These are phyloP conservation scores for Anguilla megastoma DNA, from an alignment of 2,797 vertebrate species.

Conservation along the genomic window DNA sequence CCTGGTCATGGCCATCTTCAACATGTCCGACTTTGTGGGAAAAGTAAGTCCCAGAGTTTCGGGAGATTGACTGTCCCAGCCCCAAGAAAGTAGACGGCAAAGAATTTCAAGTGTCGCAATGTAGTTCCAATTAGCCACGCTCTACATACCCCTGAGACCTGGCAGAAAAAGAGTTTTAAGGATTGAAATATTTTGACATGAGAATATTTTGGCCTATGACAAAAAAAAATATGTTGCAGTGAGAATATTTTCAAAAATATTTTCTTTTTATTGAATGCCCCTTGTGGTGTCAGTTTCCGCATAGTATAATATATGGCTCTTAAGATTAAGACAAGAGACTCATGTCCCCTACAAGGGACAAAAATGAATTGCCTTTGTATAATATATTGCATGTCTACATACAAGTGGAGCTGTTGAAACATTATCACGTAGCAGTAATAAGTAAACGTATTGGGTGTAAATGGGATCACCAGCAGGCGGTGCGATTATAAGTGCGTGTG, in stretches of 20 bases:
- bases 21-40: slow-evolving; percentile 96
- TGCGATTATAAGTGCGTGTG: background rate
- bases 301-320: no score
- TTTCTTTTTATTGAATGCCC: no score
- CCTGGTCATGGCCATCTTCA: slow-evolving; percentile 97
- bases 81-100: background rate
- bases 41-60: slow-evolving; percentile 75
- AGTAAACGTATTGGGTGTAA: background rate
- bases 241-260: no score
- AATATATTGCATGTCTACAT: background rate
- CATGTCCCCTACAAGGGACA: no score
- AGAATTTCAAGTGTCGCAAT: background rate
- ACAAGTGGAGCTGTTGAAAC: background rate
- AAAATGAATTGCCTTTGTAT: no score
- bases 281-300: no score
- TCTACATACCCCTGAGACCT: background rate
- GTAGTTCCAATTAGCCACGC: background rate
- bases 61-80: background rate
- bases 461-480: background rate
- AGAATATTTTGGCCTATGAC: no score
- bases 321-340: no score
- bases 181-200: no score
- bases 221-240: no score
- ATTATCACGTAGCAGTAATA: background rate
- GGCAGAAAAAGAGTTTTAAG: no score